A percentile compares a stretch with the other conserved stretches of the same genome.
Evolutionary conservation across 2,113 vertebrate species (phyloP).

Genomic region (Triplophysa rosa): DNA sequence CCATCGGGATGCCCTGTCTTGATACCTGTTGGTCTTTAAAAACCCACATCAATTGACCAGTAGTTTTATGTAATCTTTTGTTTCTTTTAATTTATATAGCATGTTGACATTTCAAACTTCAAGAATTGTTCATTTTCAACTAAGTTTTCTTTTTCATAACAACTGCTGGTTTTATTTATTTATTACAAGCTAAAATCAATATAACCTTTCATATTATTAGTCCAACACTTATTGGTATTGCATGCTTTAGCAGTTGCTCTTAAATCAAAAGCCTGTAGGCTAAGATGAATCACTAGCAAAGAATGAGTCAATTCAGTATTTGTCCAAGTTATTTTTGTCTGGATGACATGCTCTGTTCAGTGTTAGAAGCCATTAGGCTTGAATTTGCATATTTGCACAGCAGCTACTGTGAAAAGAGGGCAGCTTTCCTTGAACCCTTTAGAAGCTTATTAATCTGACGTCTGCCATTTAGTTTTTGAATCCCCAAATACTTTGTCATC

Average conservation of each 20-base stretch:
- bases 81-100: no score
- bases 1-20: no score
- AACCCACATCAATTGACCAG: not conserved
- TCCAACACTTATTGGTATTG: slow-evolving; percentile 11
- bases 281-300: slow-evolving; percentile 13
- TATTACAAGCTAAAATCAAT: not conserved
- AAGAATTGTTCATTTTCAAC: not conserved
- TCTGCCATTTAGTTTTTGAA: no score
- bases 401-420: not conserved
- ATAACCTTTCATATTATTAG: not conserved
- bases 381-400: not conserved
- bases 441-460: not conserved
- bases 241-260: not conserved
- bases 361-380: not conserved
- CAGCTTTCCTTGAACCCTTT: not conserved
- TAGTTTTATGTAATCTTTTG: not conserved
- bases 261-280: slow-evolving; percentile 1
- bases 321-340: slow-evolving; percentile 22
- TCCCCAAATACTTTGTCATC: no score
- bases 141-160: not conserved
- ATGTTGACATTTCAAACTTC: no score
- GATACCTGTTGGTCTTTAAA: no score
- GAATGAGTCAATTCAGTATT: slow-evolving; percentile 25
- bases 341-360: not conserved
- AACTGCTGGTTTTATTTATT: no score